Evolutionary conservation across 2,888 invertebrate genomes (phyloP).

Genomic region (Drosophila diplacantha): DNA sequence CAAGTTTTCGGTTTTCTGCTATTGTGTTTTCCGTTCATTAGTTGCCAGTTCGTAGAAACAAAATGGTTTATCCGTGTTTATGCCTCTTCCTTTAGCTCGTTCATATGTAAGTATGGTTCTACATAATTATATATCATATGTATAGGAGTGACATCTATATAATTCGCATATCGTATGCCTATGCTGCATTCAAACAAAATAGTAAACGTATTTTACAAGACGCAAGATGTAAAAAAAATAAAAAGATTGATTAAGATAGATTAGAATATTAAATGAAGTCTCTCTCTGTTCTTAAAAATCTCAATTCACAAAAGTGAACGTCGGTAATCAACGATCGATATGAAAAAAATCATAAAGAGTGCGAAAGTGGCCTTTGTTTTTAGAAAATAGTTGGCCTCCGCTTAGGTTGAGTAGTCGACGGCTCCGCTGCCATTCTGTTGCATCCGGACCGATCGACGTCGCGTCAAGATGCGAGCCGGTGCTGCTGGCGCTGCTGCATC

Average conservation of each 20-base stretch:
- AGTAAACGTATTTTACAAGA: conserved; percentile 63
- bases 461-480: conserved; percentile 66
- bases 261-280: conserved; percentile 55
- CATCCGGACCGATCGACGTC: conserved; percentile 71
- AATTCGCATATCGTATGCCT: conserved; percentile 31
- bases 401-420: conserved; percentile 53
- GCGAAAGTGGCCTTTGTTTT: conserved; percentile 18
- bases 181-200: conserved; percentile 46
- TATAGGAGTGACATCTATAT: conserved; percentile 34
- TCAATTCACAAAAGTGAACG: conserved; percentile 51
- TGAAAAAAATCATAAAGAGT: conserved; percentile 34
- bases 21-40: conserved; percentile 22
- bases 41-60: conserved; percentile 24
- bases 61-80: conserved; percentile 38
- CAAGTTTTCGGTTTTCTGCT: conserved; percentile 27
- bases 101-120: conserved; percentile 17
- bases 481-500: conserved; percentile 26
- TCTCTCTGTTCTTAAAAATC: conserved; percentile 58
- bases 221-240: conserved; percentile 41
- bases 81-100: conserved; percentile 16
- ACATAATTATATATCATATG: conserved; percentile 29
- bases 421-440: conserved; percentile 65
- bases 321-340: conserved; percentile 38
- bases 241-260: conserved; percentile 30
- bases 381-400: conserved; percentile 19